These are phyloP conservation scores for pig (Sus scrofa) DNA, from an alignment of 2,113 vertebrate genomes.

Conservation along the genomic window DNA sequence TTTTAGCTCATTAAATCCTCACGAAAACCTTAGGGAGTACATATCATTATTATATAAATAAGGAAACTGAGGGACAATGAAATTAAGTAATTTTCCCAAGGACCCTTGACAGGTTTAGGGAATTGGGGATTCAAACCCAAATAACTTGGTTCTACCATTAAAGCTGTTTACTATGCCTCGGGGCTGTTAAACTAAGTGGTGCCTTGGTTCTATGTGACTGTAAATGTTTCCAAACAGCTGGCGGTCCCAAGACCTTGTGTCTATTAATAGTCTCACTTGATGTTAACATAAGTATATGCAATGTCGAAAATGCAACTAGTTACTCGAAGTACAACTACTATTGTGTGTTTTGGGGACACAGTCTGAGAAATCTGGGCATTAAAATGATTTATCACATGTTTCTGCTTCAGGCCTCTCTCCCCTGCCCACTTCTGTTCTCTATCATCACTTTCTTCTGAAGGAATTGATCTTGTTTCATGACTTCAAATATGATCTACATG, in stretches of 20 bases:
- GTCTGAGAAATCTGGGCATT: background rate
- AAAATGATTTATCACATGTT: background rate
- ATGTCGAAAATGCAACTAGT: slow-evolving; percentile 14
- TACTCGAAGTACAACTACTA: background rate
- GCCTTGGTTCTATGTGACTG: background rate
- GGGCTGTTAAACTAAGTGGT: background rate
- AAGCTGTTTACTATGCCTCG: background rate
- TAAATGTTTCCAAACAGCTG: background rate
- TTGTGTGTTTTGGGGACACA: background rate
- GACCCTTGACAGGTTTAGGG: background rate
- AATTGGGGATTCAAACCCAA: slow-evolving; percentile 24
- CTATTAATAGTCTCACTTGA: background rate
- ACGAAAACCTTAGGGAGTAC: slow-evolving; percentile 38
- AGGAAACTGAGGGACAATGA: background rate
- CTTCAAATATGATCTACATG: background rate
- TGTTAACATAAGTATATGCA: background rate
- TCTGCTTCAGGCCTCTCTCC: background rate
- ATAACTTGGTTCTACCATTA: background rate
- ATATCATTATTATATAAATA: slow-evolving; percentile 52
- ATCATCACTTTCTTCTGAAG: background rate
- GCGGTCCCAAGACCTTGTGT: background rate
- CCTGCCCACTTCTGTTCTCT: background rate
- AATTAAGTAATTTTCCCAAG: slow-evolving; percentile 36
- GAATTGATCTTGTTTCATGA: background rate
- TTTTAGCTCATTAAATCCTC: slow-evolving; percentile 46